Conservation (phyloP, 2,113 vertebrate species). For the Tretioscincus oriximinensis region DNA sequence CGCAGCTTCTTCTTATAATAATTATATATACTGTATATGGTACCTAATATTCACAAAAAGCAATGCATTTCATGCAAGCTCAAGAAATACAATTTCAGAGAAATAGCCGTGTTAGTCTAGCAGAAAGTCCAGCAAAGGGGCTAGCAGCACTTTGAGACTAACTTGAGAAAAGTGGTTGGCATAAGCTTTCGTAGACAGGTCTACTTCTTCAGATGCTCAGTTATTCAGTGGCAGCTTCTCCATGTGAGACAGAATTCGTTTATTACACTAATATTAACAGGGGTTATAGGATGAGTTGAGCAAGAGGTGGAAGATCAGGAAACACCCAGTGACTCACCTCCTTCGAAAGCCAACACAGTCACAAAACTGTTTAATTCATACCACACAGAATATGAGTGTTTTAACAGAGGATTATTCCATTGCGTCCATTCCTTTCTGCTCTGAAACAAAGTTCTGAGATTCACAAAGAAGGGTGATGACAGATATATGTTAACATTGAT, state of each 20-base stretch:
- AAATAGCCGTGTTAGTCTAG: no score
- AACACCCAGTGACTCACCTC: conserved; percentile 21
- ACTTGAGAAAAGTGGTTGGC: no score
- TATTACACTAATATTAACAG: background rate
- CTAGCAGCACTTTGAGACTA: no score
- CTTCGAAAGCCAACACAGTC: background rate
- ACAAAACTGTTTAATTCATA: background rate
- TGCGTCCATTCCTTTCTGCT: background rate
- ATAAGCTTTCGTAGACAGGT: no score
- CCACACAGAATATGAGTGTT: background rate
- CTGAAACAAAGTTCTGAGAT: no score
- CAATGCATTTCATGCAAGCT: background rate
- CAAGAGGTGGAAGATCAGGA: background rate
- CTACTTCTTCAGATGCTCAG: no score
- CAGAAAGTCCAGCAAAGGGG: no score
- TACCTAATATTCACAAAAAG: background rate
- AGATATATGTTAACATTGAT: background rate
- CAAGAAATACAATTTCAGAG: background rate
- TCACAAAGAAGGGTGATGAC: background rate
- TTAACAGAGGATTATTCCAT: background rate
- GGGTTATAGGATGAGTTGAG: background rate
- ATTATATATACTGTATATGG: background rate
- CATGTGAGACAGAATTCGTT: background rate
- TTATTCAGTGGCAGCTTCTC: background rate
- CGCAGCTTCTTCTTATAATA: no score